Evolutionary conservation across 2,113 vertebrate genomes (phyloP).

Genomic region (Symphodus melops): DNA sequence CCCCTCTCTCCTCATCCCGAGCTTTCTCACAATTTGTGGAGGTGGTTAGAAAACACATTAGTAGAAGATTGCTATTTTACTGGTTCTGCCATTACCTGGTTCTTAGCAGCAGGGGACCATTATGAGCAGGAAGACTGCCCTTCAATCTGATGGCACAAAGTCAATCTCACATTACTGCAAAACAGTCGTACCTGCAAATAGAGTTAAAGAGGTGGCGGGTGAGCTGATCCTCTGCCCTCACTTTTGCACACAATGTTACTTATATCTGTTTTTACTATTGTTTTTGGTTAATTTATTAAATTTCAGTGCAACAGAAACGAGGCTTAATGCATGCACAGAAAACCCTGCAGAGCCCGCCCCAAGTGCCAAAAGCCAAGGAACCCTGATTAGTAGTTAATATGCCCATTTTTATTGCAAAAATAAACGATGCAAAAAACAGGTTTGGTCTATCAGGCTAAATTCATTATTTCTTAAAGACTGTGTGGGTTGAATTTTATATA

Average conservation of each 20-base stretch:
- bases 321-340: too few relatives aligned
- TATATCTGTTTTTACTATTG: neutral
- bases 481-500: too few relatives aligned
- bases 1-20: neutral
- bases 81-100: neutral
- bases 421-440: too few relatives aligned
- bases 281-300: too few relatives aligned
- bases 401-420: too few relatives aligned
- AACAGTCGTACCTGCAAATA: neutral
- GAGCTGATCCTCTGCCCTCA: neutral
- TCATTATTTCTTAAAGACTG: too few relatives aligned
- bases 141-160: conserved; percentile 4
- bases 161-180: neutral
- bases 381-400: too few relatives aligned
- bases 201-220: neutral
- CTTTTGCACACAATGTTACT: neutral
- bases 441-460: too few relatives aligned
- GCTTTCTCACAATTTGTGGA: conserved; percentile 11
- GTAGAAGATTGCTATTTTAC: conserved; percentile 22
- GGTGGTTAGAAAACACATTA: conserved; percentile 20
- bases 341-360: too few relatives aligned
- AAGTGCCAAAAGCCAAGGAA: too few relatives aligned
- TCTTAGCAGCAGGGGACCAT: conserved; percentile 8
- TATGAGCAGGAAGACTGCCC: neutral
- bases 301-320: too few relatives aligned